Evolutionary conservation across 2,888 invertebrate genomes (phyloP), one percentile per base, ranked within the genome.

Genomic region (Platycnemis pennipes): DNA sequence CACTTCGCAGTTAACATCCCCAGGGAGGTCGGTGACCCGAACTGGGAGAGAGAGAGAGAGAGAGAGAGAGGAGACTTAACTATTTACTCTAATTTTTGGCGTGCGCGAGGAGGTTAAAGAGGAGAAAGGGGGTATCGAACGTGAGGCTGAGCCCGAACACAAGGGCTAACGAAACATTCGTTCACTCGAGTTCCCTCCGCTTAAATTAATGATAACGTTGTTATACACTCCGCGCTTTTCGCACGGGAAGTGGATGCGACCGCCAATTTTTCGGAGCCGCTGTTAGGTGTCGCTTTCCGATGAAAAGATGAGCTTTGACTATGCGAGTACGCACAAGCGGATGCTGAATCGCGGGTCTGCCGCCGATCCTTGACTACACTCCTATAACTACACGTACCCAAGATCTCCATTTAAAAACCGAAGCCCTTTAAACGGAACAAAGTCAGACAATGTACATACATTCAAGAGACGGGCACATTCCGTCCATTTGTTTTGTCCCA

Each of bases 41-140:
- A 26, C 63, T 31, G 77, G 37, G 26, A 77, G 77, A 77, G 63
- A 69, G n/a, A n/a, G n/a, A n/a, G n/a, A n/a, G n/a, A n/a, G n/a
- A n/a, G n/a, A n/a, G n/a, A n/a, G n/a, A n/a, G n/a, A n/a, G n/a
- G n/a, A n/a, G n/a, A n/a, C n/a, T n/a, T 13, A 31, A 37, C 77
- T 77, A 37, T 77, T 77, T 77, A 77, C 77, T 77, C 13, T 37
- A 31, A 77, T 77, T 37, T 77, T 77, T 77, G 77, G 77, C 77
- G 31, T 13, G 37, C 16, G 37, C 37, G 37, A 77, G 37, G 13
- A 16, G 37, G 13, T 11, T 26, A 37, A 26, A n/a, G 63, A 63
- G 63, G 26, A 63, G 26, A 56, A 22, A 63, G 63, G 26, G 26
- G 37, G 11, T 37, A 37, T 37, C 37, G 31, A 77, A 37, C 31